These are phyloP conservation scores for Eptesicus fuscus DNA, from an alignment of 2,113 vertebrate species.

Conservation along the genomic window DNA sequence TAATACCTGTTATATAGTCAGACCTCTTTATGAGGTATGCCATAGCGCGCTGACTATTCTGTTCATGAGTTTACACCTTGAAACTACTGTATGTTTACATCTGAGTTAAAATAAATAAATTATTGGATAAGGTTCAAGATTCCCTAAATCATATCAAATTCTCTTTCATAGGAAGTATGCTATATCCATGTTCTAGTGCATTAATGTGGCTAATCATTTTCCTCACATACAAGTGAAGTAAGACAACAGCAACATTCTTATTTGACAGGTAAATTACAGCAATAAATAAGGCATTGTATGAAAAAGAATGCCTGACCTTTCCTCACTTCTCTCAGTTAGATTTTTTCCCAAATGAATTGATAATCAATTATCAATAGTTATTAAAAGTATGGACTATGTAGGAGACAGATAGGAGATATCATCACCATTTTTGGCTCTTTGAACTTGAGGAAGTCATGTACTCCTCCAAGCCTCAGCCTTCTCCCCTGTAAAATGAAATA, in stretches of 20 bases:
- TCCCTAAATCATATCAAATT: background rate
- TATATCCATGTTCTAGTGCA: background rate
- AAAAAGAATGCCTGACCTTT: background rate
- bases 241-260: background rate
- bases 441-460: background rate
- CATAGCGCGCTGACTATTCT: background rate
- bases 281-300: background rate
- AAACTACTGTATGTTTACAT: background rate
- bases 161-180: background rate
- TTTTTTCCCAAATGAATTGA: background rate
- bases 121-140: background rate
- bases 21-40: background rate
- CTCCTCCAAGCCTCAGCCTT: background rate
- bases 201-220: background rate
- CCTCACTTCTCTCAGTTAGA: background rate
- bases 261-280: background rate
- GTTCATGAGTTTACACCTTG: background rate
- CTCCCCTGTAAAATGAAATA: background rate
- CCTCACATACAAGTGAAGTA: background rate
- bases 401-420: background rate
- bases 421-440: background rate
- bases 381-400: background rate
- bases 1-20: background rate
- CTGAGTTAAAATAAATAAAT: background rate
- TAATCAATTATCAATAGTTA: background rate